Evolutionary conservation across 2,113 vertebrate species (phyloP), one percentile per base, ranked within the genome.

Genomic region (Parotia lawesii): DNA sequence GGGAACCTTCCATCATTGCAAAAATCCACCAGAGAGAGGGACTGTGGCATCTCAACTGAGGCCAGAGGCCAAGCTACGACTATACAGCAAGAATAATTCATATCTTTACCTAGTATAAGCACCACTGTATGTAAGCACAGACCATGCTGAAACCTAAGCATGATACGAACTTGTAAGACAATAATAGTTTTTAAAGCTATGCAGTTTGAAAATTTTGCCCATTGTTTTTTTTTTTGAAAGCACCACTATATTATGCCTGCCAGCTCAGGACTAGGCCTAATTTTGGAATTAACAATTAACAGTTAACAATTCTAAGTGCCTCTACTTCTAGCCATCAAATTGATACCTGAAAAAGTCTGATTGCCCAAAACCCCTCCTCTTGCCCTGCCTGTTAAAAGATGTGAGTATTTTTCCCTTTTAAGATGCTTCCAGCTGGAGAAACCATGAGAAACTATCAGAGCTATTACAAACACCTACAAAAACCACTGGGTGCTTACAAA

Each of bases 41-140:
- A 15, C 5, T 73, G 38, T 23, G 38, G 61, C 21, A 42, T 13
- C 51, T 89, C 65, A 42, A 0, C 11, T 19, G 35, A 51, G 25
- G 31, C n/a, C 56, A 73, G 33, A 62, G 23, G 9, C 27, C 51
- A 73, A 80, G 56, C 27, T 28, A 50, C 31, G 7, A n/a, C 45
- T 33, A 24, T 1, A 45, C 0, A 18, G 4, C 12, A 25, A 53
- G 17, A 35, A 3, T 15, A 90, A 73, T 29, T 44, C 2, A 1
- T 33, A 53, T 15, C 15, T 22, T 42, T 28, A 54, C 6, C 56
- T 62, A 37, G 29, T 10, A 29, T 11, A 66, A 84, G 42, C 53
- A 70, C 31, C n/a, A 17, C 19, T 8, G 6, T 35, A 16, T 3
- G 27, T 53, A 51, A 80, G 69, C 6, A 67, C 14, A 47, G 62